Evolutionary conservation across 2,797 vertebrate species (phyloP).

Genomic region (Tympanoctomys barrerae): DNA sequence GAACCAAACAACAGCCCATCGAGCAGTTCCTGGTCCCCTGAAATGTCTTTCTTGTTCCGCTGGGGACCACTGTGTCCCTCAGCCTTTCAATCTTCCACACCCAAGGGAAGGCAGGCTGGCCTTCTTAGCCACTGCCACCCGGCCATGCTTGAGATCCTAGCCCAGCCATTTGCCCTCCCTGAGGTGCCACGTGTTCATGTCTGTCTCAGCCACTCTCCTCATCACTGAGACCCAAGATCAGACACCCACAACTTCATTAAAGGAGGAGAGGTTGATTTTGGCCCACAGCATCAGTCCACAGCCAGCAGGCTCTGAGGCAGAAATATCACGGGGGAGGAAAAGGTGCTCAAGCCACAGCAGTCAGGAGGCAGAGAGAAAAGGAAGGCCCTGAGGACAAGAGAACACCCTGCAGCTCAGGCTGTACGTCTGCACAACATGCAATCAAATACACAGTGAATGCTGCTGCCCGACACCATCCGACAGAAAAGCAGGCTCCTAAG

Average conservation of each 20-base stretch:
- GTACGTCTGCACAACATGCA: too few relatives aligned
- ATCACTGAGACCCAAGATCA: not conserved
- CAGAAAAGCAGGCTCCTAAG: not conserved
- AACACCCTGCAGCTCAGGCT: not conserved
- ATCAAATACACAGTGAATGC: not conserved
- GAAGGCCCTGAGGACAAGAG: not conserved
- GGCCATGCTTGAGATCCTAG: not conserved
- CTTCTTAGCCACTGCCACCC: not conserved
- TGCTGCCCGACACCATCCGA: not conserved
- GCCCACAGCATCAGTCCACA: not conserved
- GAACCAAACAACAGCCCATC: conserved; percentile 62
- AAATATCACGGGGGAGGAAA: not conserved
- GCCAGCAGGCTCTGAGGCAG: not conserved
- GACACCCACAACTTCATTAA: not conserved
- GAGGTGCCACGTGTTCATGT: not conserved
- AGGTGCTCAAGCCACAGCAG: not conserved
- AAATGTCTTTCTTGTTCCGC: not conserved
- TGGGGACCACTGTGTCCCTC: not conserved
- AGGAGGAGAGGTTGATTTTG: not conserved
- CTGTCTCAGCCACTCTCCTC: not conserved
- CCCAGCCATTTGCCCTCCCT: not conserved
- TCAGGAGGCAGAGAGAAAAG: not conserved
- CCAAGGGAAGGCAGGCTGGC: not conserved
- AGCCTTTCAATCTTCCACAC: not conserved
- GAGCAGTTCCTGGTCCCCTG: not conserved